Conservation (phyloP, 2,888 invertebrate genomes). For the Horisme vitalbata region DNA sequence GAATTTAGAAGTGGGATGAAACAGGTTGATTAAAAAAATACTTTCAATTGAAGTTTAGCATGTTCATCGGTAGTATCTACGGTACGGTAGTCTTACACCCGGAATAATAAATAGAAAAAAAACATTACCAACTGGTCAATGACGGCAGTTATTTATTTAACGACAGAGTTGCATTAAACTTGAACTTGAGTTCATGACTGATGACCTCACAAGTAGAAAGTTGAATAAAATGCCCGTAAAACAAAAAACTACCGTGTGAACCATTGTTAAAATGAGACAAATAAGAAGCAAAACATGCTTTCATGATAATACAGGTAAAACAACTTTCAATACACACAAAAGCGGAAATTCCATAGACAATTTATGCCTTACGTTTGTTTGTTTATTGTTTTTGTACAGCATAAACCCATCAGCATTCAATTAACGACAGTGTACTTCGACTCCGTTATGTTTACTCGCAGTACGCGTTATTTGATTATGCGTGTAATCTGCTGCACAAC, state of each 20-base stretch:
- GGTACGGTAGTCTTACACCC: too few species aligned
- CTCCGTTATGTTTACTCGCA: conserved; percentile 31
- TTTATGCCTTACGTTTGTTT: conserved; percentile 26
- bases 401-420: conserved; percentile 34
- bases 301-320: conserved; percentile 15
- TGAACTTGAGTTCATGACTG: background rate
- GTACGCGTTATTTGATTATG: background rate
- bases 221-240: background rate
- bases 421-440: conserved; percentile 29
- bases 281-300: conserved; percentile 11
- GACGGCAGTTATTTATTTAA: too few species aligned
- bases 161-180: too few species aligned
- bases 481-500: background rate
- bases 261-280: conserved; percentile 3
- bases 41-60: too few species aligned
- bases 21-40: too few species aligned
- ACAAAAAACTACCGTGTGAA: too few species aligned
- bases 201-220: background rate
- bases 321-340: conserved; percentile 25
- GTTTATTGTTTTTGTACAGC: conserved; percentile 34
- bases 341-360: conserved; percentile 31
- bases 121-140: background rate
- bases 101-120: too few species aligned
- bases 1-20: too few species aligned
- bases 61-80: too few species aligned